Percentiles rank a stretch among this genome's conserved stretches.
Evolutionary conservation across 1,140 invertebrate genomes (phyloP).

Genomic region (Cylas formicarius): DNA sequence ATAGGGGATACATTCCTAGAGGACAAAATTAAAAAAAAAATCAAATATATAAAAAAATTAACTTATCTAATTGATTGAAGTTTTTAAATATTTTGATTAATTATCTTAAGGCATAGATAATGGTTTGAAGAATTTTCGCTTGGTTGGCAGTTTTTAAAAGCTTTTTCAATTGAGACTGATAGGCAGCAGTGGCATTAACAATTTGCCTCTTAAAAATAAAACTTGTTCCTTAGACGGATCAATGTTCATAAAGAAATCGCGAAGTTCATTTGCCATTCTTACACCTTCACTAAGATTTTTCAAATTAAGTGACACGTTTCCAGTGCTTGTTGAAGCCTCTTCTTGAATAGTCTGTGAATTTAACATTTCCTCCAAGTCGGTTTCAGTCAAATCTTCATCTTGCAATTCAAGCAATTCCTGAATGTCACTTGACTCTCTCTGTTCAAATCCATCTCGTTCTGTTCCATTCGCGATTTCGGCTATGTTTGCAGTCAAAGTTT

Average conservation of each 20-base stretch:
- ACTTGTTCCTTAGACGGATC: slow-evolving; percentile 1
- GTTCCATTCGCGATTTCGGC: slow-evolving; percentile 22
- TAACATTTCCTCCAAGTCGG: no score
- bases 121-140: no score
- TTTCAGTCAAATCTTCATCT: no score
- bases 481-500: slow-evolving; percentile 35
- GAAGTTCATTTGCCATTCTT: slow-evolving; percentile 4
- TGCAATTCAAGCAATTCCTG: slow-evolving; percentile 32
- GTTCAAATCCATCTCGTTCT: slow-evolving; percentile 36
- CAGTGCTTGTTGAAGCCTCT: slow-evolving; percentile 25
- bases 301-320: background rate
- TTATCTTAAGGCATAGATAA: no score
- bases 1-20: slow-evolving; percentile 1
- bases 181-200: no score
- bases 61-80: no score
- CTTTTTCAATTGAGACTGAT: no score
- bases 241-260: slow-evolving; percentile 4
- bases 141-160: no score
- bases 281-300: slow-evolving; percentile 7
- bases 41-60: background rate
- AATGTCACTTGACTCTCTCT: no score
- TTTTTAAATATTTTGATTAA: no score
- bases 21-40: slow-evolving; percentile 1
- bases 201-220: slow-evolving; percentile 1
- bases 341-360: slow-evolving; percentile 32